Evolutionary conservation across 2,113 vertebrate genomes (phyloP).

Genomic region (Trochalopteron elliotii): DNA sequence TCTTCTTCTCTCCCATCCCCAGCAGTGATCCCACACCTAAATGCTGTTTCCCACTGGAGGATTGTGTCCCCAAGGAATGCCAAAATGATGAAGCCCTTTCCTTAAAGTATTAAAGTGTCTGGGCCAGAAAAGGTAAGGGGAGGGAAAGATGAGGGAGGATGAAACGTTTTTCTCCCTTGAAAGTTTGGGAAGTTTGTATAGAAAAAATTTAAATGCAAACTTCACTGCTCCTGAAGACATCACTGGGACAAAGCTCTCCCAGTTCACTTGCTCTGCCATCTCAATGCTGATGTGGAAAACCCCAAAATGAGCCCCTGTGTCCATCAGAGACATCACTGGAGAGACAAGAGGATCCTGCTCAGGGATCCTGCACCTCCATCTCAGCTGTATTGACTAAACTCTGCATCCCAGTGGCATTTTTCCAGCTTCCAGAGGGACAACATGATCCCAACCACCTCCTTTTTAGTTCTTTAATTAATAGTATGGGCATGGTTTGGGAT

Average conservation of each 20-base stretch:
- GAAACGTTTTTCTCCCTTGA: neutral
- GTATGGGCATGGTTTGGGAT: neutral
- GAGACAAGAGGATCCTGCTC: neutral
- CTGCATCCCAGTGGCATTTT: neutral
- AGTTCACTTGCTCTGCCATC: neutral
- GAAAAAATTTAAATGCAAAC: neutral
- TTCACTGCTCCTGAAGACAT: neutral
- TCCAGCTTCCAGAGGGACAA: neutral
- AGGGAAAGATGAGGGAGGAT: neutral
- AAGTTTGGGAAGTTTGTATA: neutral
- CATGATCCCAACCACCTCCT: rapidly evolving
- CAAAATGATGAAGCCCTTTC: neutral
- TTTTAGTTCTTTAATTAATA: neutral
- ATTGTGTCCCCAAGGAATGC: neutral
- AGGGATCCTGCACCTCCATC: neutral
- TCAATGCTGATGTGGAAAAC: neutral
- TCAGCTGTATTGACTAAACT: neutral
- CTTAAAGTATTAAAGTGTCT: neutral
- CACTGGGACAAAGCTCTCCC: neutral
- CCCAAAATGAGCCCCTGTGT: rapidly evolving
- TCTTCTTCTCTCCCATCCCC: neutral
- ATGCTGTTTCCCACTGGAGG: neutral
- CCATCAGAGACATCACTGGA: neutral
- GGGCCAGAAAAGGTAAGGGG: neutral
- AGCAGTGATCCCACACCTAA: neutral